Evolutionary conservation across 2,888 invertebrate genomes (phyloP).

Genomic region (Sicus ferrugineus): DNA sequence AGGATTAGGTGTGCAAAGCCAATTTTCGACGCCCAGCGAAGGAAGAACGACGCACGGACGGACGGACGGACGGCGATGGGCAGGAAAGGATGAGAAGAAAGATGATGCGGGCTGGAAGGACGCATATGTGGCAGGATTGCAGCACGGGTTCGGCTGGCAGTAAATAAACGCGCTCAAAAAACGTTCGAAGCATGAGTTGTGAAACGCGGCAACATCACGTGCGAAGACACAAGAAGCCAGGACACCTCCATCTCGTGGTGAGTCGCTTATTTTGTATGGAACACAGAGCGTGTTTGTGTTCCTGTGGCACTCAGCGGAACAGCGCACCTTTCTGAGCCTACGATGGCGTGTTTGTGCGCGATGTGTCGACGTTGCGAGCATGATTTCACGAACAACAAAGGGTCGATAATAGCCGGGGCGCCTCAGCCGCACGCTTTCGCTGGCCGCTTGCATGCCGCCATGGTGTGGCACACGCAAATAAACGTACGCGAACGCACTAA

Average conservation of each 20-base stretch:
- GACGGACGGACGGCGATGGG: too few species aligned
- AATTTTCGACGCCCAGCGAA: constrained; percentile 14
- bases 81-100: constrained; percentile 8
- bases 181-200: constrained; percentile 35
- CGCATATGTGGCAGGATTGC: constrained; percentile 22
- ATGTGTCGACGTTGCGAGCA: not conserved
- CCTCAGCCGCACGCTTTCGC: too few species aligned
- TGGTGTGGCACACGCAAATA: not conserved
- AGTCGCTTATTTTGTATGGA: not conserved
- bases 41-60: not conserved
- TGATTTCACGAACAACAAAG: too few species aligned
- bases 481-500: not conserved
- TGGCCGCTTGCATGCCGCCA: too few species aligned
- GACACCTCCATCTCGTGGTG: not conserved
- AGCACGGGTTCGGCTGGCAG: constrained; percentile 5
- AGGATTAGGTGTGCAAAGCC: constrained; percentile 21
- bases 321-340: constrained; percentile 15
- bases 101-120: not conserved
- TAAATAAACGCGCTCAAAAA: constrained; percentile 31
- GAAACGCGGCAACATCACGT: constrained; percentile 34
- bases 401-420: too few species aligned
- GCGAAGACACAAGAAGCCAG: constrained; percentile 10
- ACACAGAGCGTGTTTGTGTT: constrained; percentile 19
- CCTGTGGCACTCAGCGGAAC: constrained; percentile 1
- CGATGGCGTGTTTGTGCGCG: constrained; percentile 8